These are phyloP conservation scores for Arctia plantaginis DNA, from an alignment of 2,888 invertebrate genomes.

Conservation along the genomic window DNA sequence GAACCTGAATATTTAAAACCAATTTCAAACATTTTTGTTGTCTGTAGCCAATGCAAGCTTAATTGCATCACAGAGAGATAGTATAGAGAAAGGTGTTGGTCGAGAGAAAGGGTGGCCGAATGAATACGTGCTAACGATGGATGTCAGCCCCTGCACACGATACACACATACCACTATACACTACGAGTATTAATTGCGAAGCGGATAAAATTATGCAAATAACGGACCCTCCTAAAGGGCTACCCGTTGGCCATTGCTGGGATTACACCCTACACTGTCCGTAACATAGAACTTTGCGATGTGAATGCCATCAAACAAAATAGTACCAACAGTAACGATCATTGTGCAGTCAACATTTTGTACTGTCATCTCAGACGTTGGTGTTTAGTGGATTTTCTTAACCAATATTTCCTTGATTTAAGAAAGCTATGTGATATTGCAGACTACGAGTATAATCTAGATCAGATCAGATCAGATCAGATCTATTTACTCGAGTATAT, in stretches of 20 bases:
- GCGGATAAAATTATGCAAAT: conserved; percentile 11
- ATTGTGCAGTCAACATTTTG: not conserved
- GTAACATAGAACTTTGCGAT: not conserved
- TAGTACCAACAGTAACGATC: not conserved
- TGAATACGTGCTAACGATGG: conserved; percentile 12
- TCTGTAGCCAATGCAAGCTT: not conserved
- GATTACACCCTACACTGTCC: not conserved
- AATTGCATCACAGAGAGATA: not conserved
- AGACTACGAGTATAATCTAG: no score
- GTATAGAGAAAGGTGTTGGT: no score
- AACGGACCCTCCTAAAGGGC: not conserved
- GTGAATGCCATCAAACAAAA: conserved; percentile 2
- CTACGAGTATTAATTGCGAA: conserved; percentile 1
- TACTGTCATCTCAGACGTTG: not conserved
- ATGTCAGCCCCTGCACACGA: not conserved
- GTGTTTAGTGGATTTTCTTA: not conserved
- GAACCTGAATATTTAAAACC: not conserved
- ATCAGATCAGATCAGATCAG: no score
- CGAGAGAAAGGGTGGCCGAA: not conserved
- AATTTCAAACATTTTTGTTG: not conserved
- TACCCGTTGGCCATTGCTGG: not conserved
- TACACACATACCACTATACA: conserved; percentile 6
- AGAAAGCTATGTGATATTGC: no score
- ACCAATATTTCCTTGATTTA: no score
- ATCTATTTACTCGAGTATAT: no score